Conservation (phyloP, 2,113 vertebrate species). For the Paratilapia polleni region DNA sequence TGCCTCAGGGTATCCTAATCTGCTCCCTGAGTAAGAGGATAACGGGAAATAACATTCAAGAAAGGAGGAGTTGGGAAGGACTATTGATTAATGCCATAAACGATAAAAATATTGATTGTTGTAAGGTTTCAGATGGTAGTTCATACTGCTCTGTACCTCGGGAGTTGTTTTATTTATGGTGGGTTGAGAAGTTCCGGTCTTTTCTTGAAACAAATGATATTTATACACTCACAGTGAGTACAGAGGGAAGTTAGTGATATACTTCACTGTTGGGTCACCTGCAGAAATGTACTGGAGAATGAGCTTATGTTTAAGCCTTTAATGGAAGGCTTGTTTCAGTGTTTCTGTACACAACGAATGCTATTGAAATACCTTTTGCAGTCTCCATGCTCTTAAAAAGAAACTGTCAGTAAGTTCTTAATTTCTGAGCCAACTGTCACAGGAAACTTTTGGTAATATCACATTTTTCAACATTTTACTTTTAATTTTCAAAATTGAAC, state of each 20-base stretch:
- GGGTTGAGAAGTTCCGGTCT: not conserved
- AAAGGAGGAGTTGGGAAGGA: not conserved
- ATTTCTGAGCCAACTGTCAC: not conserved
- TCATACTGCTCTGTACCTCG: not conserved
- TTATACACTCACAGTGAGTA: not conserved
- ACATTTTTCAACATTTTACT: not conserved
- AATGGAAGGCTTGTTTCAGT: not conserved
- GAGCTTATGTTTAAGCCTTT: not conserved
- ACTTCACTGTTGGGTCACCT: not conserved
- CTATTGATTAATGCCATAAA: constrained; percentile 48
- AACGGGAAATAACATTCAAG: constrained; percentile 49
- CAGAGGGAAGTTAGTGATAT: not conserved
- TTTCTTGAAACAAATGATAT: not conserved
- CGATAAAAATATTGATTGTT: constrained; percentile 48
- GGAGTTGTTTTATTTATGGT: constrained; percentile 2
- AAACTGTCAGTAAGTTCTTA: not conserved
- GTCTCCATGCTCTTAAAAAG: not conserved
- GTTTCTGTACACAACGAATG: not conserved
- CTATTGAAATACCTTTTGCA: rapidly evolving
- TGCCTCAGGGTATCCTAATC: constrained; percentile 39
- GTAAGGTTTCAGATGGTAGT: not conserved
- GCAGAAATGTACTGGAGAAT: not conserved
- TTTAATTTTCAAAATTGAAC: not conserved
- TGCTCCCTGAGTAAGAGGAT: constrained; percentile 26
- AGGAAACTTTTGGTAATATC: not conserved